Evolutionary conservation across 2,113 vertebrate species (phyloP).

Genomic region (Motacilla tschutschensis): DNA sequence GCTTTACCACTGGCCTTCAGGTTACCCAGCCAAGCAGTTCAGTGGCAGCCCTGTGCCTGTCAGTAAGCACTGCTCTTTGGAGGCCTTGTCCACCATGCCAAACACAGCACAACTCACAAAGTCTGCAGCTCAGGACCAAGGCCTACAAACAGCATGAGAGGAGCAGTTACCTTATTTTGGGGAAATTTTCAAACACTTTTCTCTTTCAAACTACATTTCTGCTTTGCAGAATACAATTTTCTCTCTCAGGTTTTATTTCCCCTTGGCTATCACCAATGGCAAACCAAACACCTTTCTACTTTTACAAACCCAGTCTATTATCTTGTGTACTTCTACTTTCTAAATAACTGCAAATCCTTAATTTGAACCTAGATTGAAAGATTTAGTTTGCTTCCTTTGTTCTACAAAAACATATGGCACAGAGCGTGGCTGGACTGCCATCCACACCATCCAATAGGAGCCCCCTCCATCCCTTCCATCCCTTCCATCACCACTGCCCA

Average conservation of each 20-base stretch:
- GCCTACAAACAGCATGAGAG: background rate
- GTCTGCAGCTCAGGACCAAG: background rate
- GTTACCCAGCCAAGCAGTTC: background rate
- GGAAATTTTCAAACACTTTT: background rate
- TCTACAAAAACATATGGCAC: accelerated
- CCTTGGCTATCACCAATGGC: accelerated
- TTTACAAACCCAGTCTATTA: background rate
- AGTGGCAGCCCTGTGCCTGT: background rate
- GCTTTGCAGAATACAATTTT: background rate
- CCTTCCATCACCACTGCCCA: background rate
- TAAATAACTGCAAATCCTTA: background rate
- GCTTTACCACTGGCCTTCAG: background rate
- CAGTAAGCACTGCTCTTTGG: background rate
- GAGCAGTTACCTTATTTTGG: background rate
- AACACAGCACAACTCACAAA: background rate
- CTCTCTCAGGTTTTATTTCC: background rate
- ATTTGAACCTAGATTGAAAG: background rate
- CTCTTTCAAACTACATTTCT: background rate
- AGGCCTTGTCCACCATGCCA: background rate
- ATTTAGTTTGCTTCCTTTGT: background rate
- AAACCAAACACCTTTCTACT: background rate
- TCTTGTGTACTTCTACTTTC: background rate
- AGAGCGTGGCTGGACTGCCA: background rate
- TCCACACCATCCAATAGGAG: background rate
- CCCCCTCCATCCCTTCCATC: accelerated